Evolutionary conservation across 2,113 vertebrate species (phyloP), one percentile per base, ranked within the genome.

Genomic region (Tragelaphus imberbis): DNA sequence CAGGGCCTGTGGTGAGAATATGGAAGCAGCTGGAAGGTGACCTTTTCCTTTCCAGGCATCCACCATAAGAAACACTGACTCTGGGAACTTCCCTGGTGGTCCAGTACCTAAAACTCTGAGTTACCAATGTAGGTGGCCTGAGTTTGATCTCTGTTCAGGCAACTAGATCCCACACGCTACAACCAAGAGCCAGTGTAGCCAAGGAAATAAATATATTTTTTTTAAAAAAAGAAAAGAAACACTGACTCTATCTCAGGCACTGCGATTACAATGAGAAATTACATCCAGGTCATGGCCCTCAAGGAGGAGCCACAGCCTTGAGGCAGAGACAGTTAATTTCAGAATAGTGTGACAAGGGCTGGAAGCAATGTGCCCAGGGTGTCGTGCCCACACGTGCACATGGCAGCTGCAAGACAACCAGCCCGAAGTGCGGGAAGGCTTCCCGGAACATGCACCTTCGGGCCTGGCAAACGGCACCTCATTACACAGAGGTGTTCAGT

Each of bases 401-500:
- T 0, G 47, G 49, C 10, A 27, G 36, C 36, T 21, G 17, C 23
- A 28, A 68, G 27, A 7, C 55, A 79, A 55, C 56, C 65, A n/a
- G 79, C 49, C 80, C 9, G 16, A 55, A 28, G 6, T 0, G 3
- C 21, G 9, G 47, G 47, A 36, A 63, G 21, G 11, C 21, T 44
- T 89, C 63, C 63, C 2, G 10, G 79, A 65, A 56, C 16, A 49
- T 11, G 16, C 7, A 1, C 0, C 0, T 6, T 19, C 63, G n/a
- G 30, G 47, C 8, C 27, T 27, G 33, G 80, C 75, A 53, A 40
- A 7, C 25, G 36, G 27, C 11, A 44, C 9, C 28, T 44, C 49
- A 8, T 3, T 16, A 49, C 12, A 2, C 49, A 0, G 7, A 47
- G 51, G 36, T 36, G 25, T 36, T 63, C 27, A 19, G 16, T 61